Percentiles rank a stretch among this genome's conserved stretches.
These are phyloP conservation scores for Tromatobia lineatoria DNA, from an alignment of 2,888 invertebrate genomes.

Conservation along the genomic window DNA sequence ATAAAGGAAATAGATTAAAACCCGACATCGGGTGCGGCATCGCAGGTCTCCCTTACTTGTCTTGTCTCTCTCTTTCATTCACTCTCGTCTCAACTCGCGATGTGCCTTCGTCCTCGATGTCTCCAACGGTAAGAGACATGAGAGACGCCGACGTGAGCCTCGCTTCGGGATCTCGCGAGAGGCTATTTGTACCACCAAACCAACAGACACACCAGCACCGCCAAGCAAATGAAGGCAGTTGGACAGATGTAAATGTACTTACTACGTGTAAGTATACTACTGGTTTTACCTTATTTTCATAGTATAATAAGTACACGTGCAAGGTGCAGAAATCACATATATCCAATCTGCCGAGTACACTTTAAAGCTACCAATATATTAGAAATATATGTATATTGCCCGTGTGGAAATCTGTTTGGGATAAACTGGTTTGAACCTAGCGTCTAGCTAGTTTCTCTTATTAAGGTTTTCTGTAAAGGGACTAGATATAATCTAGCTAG, in stretches of 20 bases:
- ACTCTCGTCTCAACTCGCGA: slow-evolving; percentile 33
- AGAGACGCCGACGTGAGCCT: slow-evolving; percentile 77
- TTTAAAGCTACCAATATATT: no score
- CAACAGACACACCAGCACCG: slow-evolving; percentile 64
- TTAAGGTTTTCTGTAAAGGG: no score
- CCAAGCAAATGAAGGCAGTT: slow-evolving; percentile 53
- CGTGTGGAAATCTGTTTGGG: no score
- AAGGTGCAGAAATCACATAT: background rate
- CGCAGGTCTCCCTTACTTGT: slow-evolving; percentile 28
- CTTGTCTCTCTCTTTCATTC: slow-evolving; percentile 14
- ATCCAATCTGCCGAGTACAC: no score
- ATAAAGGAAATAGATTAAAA: slow-evolving; percentile 78
- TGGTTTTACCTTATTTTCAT: background rate
- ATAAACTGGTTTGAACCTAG: no score
- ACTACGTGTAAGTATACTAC: slow-evolving; percentile 43
- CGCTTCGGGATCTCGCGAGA: slow-evolving; percentile 68
- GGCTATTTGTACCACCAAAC: slow-evolving; percentile 82
- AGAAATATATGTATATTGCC: no score
- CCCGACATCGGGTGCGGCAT: slow-evolving; percentile 68
- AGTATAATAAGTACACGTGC: background rate
- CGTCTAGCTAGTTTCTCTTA: no score
- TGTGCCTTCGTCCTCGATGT: slow-evolving; percentile 48
- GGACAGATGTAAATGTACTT: slow-evolving; percentile 50
- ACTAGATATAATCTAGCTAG: no score
- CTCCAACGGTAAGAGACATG: slow-evolving; percentile 73